A percentile compares a stretch with the other conserved stretches of the same genome.
Evolutionary conservation across 2,797 vertebrate species (phyloP).

Genomic region (Podarcis siculus): DNA sequence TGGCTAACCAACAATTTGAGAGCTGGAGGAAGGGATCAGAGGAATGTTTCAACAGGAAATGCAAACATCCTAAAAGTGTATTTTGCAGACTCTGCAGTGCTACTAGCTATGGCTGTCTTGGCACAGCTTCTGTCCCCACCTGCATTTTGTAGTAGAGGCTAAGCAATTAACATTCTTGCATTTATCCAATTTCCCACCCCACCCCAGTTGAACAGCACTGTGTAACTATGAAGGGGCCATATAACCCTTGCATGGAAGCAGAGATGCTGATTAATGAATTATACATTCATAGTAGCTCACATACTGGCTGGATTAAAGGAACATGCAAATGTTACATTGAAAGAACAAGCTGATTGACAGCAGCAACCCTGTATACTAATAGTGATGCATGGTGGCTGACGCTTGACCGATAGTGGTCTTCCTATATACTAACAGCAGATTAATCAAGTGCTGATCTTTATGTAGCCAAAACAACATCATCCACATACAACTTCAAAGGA

Average conservation of each 20-base stretch:
- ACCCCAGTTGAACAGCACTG: conserved; percentile 7
- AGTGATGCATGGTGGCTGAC: too few relatives aligned
- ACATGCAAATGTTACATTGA: not conserved
- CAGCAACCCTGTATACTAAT: too few relatives aligned
- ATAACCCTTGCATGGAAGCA: conserved; percentile 3
- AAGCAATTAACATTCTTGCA: conserved; percentile 10
- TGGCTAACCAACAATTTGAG: not conserved
- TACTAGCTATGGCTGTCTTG: not conserved
- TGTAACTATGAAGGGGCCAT: not conserved
- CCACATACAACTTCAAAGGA: not conserved
- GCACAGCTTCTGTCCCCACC: conserved; percentile 18
- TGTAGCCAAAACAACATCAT: not conserved
- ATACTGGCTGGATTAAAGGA: not conserved
- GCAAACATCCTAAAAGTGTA: not conserved
- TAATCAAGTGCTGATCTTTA: not conserved
- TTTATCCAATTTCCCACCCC: not conserved
- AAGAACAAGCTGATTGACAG: not conserved
- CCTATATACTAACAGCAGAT: not conserved
- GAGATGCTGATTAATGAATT: conserved; percentile 12
- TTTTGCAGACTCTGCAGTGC: not conserved
- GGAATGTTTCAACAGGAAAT: not conserved
- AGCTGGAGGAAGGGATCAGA: not conserved
- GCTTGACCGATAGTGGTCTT: not conserved
- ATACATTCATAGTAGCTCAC: not conserved
- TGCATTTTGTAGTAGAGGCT: conserved; percentile 11